Evolutionary conservation across 2,113 vertebrate species (phyloP).

Genomic region (Oenanthe oenanthe): DNA sequence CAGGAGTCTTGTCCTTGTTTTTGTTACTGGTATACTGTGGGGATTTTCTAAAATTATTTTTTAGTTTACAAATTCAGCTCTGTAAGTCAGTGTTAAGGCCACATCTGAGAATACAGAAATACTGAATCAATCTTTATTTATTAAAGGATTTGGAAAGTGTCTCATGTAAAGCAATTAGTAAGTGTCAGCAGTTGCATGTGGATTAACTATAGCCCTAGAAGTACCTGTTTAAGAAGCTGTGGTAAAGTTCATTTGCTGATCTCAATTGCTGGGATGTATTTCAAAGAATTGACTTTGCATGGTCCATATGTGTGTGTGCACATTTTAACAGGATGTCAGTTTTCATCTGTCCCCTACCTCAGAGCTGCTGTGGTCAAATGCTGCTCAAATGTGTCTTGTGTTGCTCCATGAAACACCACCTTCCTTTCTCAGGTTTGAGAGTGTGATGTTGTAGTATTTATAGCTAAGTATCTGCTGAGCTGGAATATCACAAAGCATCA

Average conservation of each 20-base stretch:
- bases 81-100: neutral
- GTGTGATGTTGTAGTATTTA: neutral
- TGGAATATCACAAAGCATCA: neutral
- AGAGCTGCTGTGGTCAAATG: neutral
- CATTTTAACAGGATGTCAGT: slow-evolving; percentile 24
- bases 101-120: neutral
- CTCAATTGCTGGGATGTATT: neutral
- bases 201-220: neutral
- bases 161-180: neutral
- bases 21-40: neutral
- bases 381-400: fast-evolving
- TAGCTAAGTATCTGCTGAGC: neutral
- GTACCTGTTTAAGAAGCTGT: neutral
- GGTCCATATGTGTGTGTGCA: neutral
- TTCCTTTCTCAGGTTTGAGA: neutral
- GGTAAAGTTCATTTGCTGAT: neutral
- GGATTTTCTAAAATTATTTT: neutral
- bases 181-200: neutral
- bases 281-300: neutral
- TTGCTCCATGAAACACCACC: neutral
- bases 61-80: neutral
- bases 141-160: neutral
- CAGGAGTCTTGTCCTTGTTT: neutral
- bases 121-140: neutral
- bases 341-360: neutral